phyloP scores from a whole-genome alignment of 2,113 vertebrate species.

The Ranitomeya variabilis region DNA sequence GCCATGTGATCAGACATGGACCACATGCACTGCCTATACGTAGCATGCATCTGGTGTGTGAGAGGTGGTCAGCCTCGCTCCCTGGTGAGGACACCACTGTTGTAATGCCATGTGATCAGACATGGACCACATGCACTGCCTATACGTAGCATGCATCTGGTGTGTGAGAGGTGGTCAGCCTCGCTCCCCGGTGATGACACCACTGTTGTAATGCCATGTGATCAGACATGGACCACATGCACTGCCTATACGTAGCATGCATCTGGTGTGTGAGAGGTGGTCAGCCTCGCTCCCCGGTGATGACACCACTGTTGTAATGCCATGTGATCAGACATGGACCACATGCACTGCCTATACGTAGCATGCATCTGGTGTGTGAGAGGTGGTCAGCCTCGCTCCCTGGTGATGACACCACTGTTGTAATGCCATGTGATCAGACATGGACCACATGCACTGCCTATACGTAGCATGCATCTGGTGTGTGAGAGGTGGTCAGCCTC shows the following conservation, averaged over 20 bases:
- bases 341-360: neutral
- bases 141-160: too few species aligned
- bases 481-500: neutral
- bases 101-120: neutral
- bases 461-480: too few species aligned
- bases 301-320: neutral
- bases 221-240: neutral
- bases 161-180: neutral
- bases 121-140: neutral
- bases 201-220: neutral
- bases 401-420: too few species aligned
- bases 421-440: neutral
- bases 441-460: neutral
- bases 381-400: neutral
- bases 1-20: neutral
- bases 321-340: neutral
- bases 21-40: neutral
- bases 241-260: too few species aligned
- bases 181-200: too few species aligned
- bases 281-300: too few species aligned
- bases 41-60: neutral
- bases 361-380: neutral
- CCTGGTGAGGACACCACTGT: too few species aligned
- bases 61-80: neutral
- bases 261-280: neutral